phyloP scores from a whole-genome alignment of 1,140 invertebrate genomes.

The Nasonia giraulti region DNA sequence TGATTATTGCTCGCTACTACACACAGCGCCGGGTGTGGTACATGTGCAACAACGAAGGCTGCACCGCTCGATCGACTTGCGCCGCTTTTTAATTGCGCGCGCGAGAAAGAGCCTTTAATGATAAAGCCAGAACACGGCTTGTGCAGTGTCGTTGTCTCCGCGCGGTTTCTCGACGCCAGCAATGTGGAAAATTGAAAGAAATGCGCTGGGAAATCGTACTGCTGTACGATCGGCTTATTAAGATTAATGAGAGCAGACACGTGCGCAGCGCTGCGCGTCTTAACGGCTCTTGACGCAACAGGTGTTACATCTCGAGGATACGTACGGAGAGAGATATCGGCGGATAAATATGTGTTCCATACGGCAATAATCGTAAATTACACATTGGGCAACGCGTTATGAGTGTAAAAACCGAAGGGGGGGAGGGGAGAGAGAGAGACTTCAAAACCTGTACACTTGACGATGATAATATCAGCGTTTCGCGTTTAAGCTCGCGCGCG shows the following conservation, averaged over 20 bases:
- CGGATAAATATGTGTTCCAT: neutral
- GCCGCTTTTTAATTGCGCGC: constrained; percentile 19
- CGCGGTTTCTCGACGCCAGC: neutral
- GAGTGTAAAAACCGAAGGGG: neutral
- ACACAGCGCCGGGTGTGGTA: neutral
- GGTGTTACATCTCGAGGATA: too few relatives aligned
- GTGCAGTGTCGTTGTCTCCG: neutral
- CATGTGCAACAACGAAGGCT: neutral
- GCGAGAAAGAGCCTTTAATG: neutral
- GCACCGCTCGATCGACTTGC: too few relatives aligned
- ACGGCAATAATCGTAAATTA: neutral
- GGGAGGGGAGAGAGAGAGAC: too few relatives aligned
- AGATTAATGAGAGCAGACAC: too few relatives aligned
- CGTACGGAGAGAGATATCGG: too few relatives aligned
- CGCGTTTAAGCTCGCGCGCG: too few relatives aligned
- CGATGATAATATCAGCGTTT: neutral
- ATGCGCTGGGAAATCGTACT: neutral
- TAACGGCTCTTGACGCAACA: too few relatives aligned
- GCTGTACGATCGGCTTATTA: too few relatives aligned
- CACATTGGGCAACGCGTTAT: neutral
- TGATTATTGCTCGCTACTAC: neutral
- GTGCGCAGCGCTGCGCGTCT: too few relatives aligned
- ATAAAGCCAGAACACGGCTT: neutral
- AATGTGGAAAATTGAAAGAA: neutral
- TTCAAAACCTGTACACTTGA: too few relatives aligned